phyloP scores from a whole-genome alignment of 2,113 vertebrate species.

The Furnarius figulus region DNA sequence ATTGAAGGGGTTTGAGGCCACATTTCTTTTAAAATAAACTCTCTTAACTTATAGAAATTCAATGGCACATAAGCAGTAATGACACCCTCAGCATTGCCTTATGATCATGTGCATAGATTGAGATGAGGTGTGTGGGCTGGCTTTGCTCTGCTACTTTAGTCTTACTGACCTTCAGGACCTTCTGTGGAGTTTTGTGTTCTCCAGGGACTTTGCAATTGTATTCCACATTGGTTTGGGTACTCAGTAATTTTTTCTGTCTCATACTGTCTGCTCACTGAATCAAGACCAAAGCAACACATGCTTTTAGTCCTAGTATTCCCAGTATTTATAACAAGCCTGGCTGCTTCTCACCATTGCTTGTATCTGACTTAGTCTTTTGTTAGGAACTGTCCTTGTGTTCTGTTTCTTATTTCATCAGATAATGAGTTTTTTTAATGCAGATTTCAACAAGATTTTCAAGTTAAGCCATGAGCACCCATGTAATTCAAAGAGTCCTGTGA shows the following conservation, averaged over 20 bases:
- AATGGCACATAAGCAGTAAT: background rate
- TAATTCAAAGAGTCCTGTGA: background rate
- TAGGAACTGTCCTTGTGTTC: rapidly evolving
- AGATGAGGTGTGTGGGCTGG: background rate
- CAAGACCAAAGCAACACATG: background rate
- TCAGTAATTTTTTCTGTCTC: background rate
- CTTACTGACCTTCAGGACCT: background rate
- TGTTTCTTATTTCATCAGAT: rapidly evolving
- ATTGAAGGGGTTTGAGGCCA: background rate
- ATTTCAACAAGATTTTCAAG: background rate
- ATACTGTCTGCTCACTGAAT: background rate
- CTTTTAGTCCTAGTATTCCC: background rate
- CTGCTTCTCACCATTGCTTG: background rate
- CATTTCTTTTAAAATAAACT: background rate
- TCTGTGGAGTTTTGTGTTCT: background rate
- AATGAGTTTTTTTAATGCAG: background rate
- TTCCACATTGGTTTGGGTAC: background rate
- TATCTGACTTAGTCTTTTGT: background rate
- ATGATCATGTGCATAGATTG: too few relatives aligned
- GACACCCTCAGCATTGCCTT: background rate
- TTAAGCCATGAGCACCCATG: background rate
- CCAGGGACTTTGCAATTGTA: background rate
- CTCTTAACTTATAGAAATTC: background rate
- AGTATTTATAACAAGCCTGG: background rate
- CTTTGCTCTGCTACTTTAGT: background rate